Conservation (phyloP, 2,888 invertebrate species). For the Eulithis prunata region DNA sequence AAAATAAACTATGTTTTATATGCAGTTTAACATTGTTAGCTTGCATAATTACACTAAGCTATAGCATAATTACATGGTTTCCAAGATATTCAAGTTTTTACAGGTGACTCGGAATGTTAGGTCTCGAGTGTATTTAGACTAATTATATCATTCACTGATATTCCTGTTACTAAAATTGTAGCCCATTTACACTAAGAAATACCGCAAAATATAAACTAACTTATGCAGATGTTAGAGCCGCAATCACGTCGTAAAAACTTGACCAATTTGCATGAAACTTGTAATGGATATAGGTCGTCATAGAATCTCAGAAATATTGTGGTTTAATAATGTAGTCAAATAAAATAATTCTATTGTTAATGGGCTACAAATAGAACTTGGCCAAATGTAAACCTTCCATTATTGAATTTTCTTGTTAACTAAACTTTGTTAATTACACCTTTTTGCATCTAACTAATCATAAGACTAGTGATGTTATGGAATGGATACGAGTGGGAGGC, state of each 20-base stretch:
- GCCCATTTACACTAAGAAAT: constrained; percentile 29
- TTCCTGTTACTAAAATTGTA: constrained; percentile 54
- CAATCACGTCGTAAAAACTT: too few relatives aligned
- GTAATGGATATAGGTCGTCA: too few relatives aligned
- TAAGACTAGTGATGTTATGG: constrained; percentile 39
- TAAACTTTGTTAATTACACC: constrained; percentile 61
- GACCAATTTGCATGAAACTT: too few relatives aligned
- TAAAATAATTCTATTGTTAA: neutral
- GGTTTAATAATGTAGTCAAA: too few relatives aligned
- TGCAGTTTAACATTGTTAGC: too few relatives aligned
- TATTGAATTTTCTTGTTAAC: constrained; percentile 63
- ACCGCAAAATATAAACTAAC: neutral
- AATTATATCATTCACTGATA: constrained; percentile 59
- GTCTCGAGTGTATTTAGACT: constrained; percentile 46
- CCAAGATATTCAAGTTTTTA: too few relatives aligned
- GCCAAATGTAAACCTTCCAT: constrained; percentile 77
- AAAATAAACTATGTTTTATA: too few relatives aligned
- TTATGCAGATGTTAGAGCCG: too few relatives aligned
- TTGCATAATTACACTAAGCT: too few relatives aligned
- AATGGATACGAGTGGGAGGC: constrained; percentile 48
- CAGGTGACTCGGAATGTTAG: too few relatives aligned
- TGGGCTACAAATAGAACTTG: constrained; percentile 53
- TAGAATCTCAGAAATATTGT: too few relatives aligned
- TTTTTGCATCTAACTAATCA: constrained; percentile 51
- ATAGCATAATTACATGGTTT: too few relatives aligned